These are phyloP conservation scores for Mionectes macconnelli DNA, from an alignment of 2,113 vertebrate genomes.

Conservation along the genomic window DNA sequence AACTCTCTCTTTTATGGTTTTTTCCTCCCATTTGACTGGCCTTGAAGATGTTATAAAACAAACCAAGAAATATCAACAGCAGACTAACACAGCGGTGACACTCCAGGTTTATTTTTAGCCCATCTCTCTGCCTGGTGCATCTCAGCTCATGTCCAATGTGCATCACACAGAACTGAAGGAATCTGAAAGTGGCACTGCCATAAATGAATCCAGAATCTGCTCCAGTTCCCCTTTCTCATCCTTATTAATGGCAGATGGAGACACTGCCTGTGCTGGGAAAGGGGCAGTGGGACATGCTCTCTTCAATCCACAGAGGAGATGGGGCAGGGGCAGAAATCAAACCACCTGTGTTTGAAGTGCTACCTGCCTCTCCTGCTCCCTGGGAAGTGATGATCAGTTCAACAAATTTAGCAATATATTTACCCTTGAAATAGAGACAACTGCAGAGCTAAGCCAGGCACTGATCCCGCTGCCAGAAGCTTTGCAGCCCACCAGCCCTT, in stretches of 20 bases:
- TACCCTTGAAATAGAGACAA: background rate
- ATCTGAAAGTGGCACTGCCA: background rate
- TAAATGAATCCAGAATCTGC: background rate
- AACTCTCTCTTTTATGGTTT: background rate
- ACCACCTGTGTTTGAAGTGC: background rate
- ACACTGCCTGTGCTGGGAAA: background rate
- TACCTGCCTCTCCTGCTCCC: background rate
- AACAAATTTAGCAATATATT: background rate
- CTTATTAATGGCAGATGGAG: background rate
- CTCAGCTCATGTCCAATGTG: background rate
- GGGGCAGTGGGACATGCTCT: fast-evolving
- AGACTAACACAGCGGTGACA: background rate
- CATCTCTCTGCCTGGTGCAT: background rate
- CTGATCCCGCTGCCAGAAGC: background rate
- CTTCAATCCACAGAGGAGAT: background rate
- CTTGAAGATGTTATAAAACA: background rate
- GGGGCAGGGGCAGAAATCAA: fast-evolving
- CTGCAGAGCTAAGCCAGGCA: background rate
- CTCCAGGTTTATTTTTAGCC: background rate
- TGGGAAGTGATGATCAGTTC: background rate
- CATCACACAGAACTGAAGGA: background rate
- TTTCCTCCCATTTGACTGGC: background rate
- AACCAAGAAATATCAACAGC: background rate
- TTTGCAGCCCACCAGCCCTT: background rate
- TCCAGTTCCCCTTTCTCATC: background rate